Evolutionary conservation across 2,113 vertebrate genomes (phyloP).

Genomic region (Ellobius talpinus): DNA sequence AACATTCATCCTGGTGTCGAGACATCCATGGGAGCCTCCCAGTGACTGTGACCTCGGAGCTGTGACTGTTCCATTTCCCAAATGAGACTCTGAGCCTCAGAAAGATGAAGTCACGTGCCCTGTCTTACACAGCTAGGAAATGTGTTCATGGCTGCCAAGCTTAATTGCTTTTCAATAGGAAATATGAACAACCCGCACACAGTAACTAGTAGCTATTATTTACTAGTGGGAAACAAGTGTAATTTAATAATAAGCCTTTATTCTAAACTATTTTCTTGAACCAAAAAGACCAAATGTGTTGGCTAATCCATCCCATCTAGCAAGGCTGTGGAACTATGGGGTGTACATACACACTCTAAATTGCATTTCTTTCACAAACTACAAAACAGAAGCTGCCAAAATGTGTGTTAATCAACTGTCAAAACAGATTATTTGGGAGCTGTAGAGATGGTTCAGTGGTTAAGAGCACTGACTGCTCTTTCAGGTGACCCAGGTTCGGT

Average conservation of each 20-base stretch:
- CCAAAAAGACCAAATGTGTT: background rate
- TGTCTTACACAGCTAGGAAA: background rate
- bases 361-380: constrained; percentile 44
- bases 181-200: background rate
- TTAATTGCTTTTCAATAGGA: constrained; percentile 31
- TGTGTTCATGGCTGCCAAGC: background rate
- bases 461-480: background rate
- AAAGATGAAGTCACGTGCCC: background rate
- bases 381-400: constrained; percentile 48
- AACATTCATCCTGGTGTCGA: accelerated
- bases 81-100: background rate
- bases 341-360: background rate
- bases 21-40: background rate
- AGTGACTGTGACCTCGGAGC: accelerated
- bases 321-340: background rate
- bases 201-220: constrained; percentile 31
- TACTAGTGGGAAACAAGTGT: constrained; percentile 58
- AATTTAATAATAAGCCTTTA: constrained; percentile 53
- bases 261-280: constrained; percentile 37
- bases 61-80: background rate
- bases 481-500: background rate
- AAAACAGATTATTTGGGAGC: constrained; percentile 46
- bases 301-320: background rate
- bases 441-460: background rate
- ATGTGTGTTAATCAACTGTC: constrained; percentile 25